Evolutionary conservation across 2,113 vertebrate species (phyloP).

Genomic region (Pterocles burchelli): DNA sequence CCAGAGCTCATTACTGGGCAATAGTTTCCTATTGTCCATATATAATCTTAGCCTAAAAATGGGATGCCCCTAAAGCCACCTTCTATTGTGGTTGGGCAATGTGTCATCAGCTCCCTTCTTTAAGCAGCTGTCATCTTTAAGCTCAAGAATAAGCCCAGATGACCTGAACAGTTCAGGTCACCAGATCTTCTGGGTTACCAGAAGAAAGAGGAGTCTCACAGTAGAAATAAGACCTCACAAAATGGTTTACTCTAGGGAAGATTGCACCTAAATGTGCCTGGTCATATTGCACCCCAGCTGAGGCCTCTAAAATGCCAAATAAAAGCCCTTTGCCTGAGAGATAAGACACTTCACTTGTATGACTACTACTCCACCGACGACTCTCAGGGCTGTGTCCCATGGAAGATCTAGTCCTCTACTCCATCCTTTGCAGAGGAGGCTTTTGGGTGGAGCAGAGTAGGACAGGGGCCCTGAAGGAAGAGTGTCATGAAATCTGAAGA

Average conservation of each 20-base stretch:
- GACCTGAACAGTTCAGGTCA: neutral
- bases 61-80: neutral
- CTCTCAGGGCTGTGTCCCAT: neutral
- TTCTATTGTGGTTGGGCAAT: neutral
- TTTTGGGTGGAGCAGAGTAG: neutral
- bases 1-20: neutral
- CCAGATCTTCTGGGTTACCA: neutral
- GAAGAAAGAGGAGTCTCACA: neutral
- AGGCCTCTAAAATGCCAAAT: neutral
- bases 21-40: slow-evolving; percentile 10
- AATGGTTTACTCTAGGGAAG: neutral
- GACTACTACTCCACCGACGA: fast-evolving
- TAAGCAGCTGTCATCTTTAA: neutral
- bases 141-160: neutral
- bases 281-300: neutral
- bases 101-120: neutral
- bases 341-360: neutral
- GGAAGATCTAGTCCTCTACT: neutral
- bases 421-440: neutral
- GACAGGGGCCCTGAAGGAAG: neutral
- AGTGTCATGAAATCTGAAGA: neutral
- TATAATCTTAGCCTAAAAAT: neutral
- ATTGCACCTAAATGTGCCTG: neutral
- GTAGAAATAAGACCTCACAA: neutral
- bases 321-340: neutral